Percentiles rank a stretch among this genome's conserved stretches.
These are phyloP conservation scores for Raphicerus campestris DNA, from an alignment of 2,113 vertebrate genomes.

Conservation along the genomic window DNA sequence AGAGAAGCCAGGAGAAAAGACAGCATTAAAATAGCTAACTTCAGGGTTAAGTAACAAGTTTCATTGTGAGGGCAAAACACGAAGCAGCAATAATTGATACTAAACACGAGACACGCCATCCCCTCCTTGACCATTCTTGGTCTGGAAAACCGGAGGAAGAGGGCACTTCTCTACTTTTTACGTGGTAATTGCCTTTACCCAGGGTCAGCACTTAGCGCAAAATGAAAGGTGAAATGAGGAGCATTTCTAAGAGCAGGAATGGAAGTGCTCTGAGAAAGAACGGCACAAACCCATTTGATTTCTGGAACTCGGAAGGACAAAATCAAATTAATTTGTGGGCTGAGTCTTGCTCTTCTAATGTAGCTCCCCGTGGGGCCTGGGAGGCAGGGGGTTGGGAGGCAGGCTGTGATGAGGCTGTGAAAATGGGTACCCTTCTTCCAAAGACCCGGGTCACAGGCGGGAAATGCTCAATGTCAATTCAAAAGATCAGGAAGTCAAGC, in stretches of 20 bases:
- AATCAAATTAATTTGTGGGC: conserved; percentile 53
- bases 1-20: background rate
- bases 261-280: conserved; percentile 66
- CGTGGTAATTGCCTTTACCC: conserved; percentile 73
- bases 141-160: conserved; percentile 68
- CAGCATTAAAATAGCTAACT: background rate
- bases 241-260: conserved; percentile 69
- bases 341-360: background rate
- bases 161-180: conserved; percentile 73
- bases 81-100: background rate
- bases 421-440: background rate
- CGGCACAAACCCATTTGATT: conserved; percentile 45
- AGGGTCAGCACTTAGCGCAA: conserved; percentile 72
- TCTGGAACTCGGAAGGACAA: conserved; percentile 54
- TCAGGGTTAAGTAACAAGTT: background rate
- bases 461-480: background rate
- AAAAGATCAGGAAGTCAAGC: background rate
- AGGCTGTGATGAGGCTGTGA: background rate
- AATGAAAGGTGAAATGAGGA: conserved; percentile 67
- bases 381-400: background rate
- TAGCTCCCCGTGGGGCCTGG: background rate
- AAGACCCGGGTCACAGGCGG: background rate
- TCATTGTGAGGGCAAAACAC: too few species aligned
- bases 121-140: conserved; percentile 58
- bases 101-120: background rate